Conservation (phyloP, 2,888 invertebrate species). For the Plutella xylostella region DNA sequence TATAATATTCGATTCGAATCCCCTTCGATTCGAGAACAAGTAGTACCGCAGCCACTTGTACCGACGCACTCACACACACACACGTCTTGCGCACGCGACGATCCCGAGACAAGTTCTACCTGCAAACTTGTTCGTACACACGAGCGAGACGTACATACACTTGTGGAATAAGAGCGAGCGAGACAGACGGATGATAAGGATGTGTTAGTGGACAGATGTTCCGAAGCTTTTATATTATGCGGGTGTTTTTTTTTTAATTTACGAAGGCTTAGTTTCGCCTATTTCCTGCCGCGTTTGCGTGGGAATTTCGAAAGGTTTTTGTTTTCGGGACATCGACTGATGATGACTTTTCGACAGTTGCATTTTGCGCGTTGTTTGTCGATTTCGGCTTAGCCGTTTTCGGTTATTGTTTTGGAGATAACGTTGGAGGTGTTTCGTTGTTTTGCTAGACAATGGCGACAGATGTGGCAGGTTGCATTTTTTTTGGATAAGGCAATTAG, state of each 20-base stretch:
- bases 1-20: no score
- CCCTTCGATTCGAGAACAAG: no score
- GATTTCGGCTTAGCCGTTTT: no score
- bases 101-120: conserved; percentile 24
- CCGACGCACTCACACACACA: conserved; percentile 27
- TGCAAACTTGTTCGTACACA: conserved; percentile 15
- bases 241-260: conserved; percentile 35
- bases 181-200: conserved; percentile 18
- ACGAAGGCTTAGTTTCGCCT: conserved; percentile 1
- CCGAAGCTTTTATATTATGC: conserved; percentile 40
- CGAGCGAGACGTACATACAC: conserved; percentile 21
- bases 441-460: no score
- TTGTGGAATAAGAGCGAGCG: conserved; percentile 16
- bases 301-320: conserved; percentile 20
- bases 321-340: no score
- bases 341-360: no score
- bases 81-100: conserved; percentile 11
- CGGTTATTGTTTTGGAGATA: no score
- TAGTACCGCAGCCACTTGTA: no score
- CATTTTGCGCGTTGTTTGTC: no score
- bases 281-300: conserved; percentile 25
- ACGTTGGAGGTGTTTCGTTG: no score
- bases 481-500: no score
- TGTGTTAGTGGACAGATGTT: conserved; percentile 48
- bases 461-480: no score